Base-by-base conservation (phyloP, 2,797 vertebrate genomes). In the Knipowitschia caucasica region DNA sequence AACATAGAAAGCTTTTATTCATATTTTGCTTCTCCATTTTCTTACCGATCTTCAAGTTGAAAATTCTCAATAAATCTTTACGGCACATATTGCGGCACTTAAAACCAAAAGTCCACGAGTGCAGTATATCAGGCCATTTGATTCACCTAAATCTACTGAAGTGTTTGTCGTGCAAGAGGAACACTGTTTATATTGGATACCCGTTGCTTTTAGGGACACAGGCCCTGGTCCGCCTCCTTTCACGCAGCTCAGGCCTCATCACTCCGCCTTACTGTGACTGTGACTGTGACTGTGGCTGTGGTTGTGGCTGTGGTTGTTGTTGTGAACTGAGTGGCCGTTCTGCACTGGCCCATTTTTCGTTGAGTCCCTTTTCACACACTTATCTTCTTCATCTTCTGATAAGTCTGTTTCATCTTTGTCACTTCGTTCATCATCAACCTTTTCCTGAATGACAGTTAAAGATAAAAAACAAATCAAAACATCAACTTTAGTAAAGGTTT, bases 391-490 rank as follows among this genome's bases (percentile, higher is more conserved):
- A 14, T 90, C 87, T 7, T 78, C 83, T 0, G 88, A 88, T 62
- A 90, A 64, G 4, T 92, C 89, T 0, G 95, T 97, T 86, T 98
- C 96, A 0, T 98, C 96, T 0, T 89, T 88, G 80, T 99, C 96
- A 0, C 95, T 98, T 57, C 96, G 87, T 59, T 95, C 95, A 0
- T 99, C 96, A 44, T 98, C 92, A 44, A 96, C 91, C 31, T 91
- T 88, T 88, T 96, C 90, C 82, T 86, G 11, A 55, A 56, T 10
- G 35, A 39, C 36, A 39, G 12, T 21, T 20, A 8, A 39, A 39
- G 21, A 7, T 4, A 8, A n/a, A n/a, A n/a, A n/a, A n/a, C n/a
- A n/a, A n/a, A n/a, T n/a, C n/a, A n/a, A n/a, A n/a, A n/a, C n/a
- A n/a, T n/a, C n/a, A n/a, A n/a, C n/a, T n/a, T n/a, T n/a, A n/a